phyloP scores from a whole-genome alignment of 2,888 invertebrate genomes.

The Chorisops tibialis region DNA sequence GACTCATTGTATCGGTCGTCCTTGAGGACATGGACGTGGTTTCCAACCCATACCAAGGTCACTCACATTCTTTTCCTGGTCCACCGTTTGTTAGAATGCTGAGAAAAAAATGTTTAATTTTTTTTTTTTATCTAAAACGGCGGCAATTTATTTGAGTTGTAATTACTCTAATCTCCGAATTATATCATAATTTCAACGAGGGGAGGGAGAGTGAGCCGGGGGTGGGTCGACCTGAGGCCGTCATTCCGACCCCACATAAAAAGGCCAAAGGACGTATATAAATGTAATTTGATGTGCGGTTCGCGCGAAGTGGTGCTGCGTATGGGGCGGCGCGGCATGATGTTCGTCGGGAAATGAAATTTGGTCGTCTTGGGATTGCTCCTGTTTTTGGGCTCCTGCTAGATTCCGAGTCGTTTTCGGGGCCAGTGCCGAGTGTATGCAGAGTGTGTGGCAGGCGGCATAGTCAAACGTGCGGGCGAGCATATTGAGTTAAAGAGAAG shows the following conservation, averaged over 20 bases:
- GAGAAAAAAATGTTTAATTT: background rate
- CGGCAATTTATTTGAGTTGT: slow-evolving; percentile 32
- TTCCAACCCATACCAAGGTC: background rate
- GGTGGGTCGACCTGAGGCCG: background rate
- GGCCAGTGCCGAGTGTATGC: too few species aligned
- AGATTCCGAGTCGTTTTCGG: slow-evolving; percentile 7
- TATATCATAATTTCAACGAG: slow-evolving; percentile 31
- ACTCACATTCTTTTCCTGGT: background rate
- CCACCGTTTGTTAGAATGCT: background rate
- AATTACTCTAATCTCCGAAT: slow-evolving; percentile 33
- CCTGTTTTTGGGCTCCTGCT: slow-evolving; percentile 1
- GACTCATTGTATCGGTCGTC: background rate
- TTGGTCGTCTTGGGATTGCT: slow-evolving; percentile 11
- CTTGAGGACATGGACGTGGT: background rate
- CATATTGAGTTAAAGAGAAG: slow-evolving; percentile 18
- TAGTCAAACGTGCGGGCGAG: too few species aligned
- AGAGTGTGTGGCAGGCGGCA: too few species aligned
- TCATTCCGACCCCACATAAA: background rate
- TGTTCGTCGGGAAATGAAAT: slow-evolving; percentile 22
- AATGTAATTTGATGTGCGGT: slow-evolving; percentile 15
- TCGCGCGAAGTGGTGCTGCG: background rate
- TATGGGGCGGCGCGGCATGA: background rate
- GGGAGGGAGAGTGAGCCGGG: background rate
- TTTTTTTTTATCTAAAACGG: slow-evolving; percentile 32
- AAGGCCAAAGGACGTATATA: background rate